A percentile compares a stretch with the other conserved stretches of the same genome.
These are phyloP conservation scores for Cynoglossus semilaevis DNA, from an alignment of 2,113 vertebrate genomes.

Conservation along the genomic window DNA sequence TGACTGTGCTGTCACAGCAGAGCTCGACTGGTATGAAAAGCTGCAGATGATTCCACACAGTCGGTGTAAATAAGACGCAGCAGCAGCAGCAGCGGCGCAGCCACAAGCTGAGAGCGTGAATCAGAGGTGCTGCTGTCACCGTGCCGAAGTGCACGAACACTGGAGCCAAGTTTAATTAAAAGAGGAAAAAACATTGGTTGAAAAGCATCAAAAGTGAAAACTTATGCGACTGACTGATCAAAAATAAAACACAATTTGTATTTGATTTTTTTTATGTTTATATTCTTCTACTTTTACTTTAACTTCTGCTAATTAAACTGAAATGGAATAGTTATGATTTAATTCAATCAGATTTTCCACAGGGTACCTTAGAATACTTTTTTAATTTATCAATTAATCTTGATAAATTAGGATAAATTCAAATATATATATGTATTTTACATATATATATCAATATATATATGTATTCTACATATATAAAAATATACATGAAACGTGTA, in stretches of 20 bases:
- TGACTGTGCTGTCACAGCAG: neutral
- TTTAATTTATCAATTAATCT: too few species aligned
- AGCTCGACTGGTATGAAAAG: neutral
- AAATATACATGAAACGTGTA: too few species aligned
- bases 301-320: too few species aligned
- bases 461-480: too few species aligned
- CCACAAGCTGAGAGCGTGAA: neutral
- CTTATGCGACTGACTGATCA: neutral
- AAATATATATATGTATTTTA: too few species aligned
- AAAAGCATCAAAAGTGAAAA: neutral
- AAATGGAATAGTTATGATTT: too few species aligned
- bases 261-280: too few species aligned
- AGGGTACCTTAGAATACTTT: too few species aligned
- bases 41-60: neutral
- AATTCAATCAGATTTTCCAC: too few species aligned
- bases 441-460: too few species aligned
- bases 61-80: neutral
- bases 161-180: conserved; percentile 2
- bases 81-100: neutral
- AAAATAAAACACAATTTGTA: neutral
- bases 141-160: neutral
- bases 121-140: neutral
- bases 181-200: neutral
- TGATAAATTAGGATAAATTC: too few species aligned
- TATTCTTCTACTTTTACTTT: too few species aligned